Evolutionary conservation across 2,888 invertebrate species (phyloP).

Genomic region (Smittia aterrima): DNA sequence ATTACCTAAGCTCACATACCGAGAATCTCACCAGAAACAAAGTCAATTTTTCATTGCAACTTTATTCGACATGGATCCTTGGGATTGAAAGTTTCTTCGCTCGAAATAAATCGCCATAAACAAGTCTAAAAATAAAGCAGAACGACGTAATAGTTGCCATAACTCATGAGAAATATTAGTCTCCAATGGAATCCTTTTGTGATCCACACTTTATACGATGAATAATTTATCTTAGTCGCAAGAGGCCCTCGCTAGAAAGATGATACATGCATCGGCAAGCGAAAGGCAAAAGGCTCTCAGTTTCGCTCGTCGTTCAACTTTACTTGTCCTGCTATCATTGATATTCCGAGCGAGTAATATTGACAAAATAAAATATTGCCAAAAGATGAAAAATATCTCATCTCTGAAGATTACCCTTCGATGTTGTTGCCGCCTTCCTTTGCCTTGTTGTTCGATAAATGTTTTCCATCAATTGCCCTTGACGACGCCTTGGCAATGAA

Average conservation of each 20-base stretch:
- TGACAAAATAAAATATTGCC: constrained; percentile 39
- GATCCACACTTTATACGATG: constrained; percentile 36
- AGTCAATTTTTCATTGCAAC: no score
- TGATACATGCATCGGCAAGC: constrained; percentile 9
- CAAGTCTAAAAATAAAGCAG: constrained; percentile 2
- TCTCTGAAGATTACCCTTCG: constrained; percentile 21
- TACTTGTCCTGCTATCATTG: constrained; percentile 7
- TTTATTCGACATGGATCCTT: no score
- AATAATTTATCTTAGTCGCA: constrained; percentile 26
- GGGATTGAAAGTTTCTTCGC: no score
- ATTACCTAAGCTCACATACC: no score
- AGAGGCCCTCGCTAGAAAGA: constrained; percentile 1
- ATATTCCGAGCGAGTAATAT: constrained; percentile 35
- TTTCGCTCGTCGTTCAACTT: constrained; percentile 12
- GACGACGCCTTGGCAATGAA: background rate
- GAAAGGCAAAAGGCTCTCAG: background rate
- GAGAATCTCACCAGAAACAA: no score
- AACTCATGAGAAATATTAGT: constrained; percentile 29
- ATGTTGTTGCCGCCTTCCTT: background rate
- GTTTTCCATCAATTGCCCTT: background rate
- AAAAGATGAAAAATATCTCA: constrained; percentile 38
- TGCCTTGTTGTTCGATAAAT: background rate
- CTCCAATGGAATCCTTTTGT: constrained; percentile 37
- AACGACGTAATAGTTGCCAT: constrained; percentile 11
- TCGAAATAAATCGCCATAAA: background rate